Base-by-base conservation (phyloP, 1,140 invertebrate genomes). In the Archegozetes longisetosus region DNA sequence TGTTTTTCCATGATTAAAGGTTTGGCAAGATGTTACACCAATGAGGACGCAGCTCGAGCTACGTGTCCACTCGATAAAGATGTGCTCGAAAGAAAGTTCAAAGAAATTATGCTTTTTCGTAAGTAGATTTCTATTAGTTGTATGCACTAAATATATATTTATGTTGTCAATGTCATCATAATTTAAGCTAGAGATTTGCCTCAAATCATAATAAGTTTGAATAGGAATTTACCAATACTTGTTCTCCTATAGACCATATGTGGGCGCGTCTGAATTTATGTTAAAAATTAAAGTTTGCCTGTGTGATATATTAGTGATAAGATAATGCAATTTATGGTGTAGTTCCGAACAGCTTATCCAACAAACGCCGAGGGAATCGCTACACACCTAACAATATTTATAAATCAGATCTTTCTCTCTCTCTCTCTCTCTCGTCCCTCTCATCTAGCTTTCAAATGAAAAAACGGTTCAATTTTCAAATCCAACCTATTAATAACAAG, bases 21-120 rank as follows among this genome's bases (percentile, higher is more conserved):
- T 61, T 67, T 79, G 55, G 78, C 78, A 64, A 78, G 75, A 66
- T 83, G 81, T 68, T 82, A 80, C 68, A 79, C 75, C 1, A 77
- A 75, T 55, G 79, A 80, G 68, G 75, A 75, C 59, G 73, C 74
- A 2, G 81, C 81, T 2, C 68, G 76, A 62, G 72, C 71, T 22
- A 80, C 78, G 6, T 83, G 82, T 70, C 78, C 78, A 9, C 67
- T 70, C 26, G 69, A 67, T n/a, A 58, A 61, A 53, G 65, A 62
- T 40, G 58, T 67, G 1, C n/a, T 60, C 24, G 66, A 67, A 47
- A 61, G 55, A 28, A 58, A 63, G 26, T 66, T 66, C 46, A 66
- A 66, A 27, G 60, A 62, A 54, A 61, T 58, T 4, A 59, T 58
- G 6, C 54, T 62, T 14, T 62, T 28, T 47, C 61, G 61, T 62